phyloP scores from a whole-genome alignment of 2,888 invertebrate genomes.

The Malthinus seriepunctatus region DNA sequence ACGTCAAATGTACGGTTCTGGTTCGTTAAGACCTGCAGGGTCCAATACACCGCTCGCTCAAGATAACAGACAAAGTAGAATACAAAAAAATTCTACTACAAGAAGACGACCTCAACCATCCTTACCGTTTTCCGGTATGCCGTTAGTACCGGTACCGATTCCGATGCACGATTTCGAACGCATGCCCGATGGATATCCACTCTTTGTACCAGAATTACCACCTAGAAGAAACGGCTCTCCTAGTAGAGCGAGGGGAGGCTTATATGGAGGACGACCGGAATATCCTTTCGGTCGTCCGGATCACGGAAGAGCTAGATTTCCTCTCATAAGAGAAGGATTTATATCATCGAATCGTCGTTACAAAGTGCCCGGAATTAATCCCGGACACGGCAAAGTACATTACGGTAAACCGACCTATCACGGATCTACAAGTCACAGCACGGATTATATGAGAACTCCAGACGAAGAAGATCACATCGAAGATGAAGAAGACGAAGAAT shows the following conservation, averaged over 20 bases:
- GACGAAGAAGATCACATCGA: conserved; percentile 36
- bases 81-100: conserved; percentile 14
- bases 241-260: conserved; percentile 35
- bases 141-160: conserved; percentile 35
- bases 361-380: conserved; percentile 29
- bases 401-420: conserved; percentile 31
- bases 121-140: conserved; percentile 23
- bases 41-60: conserved; percentile 52
- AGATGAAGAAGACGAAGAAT: conserved; percentile 42
- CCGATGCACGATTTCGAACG: conserved; percentile 39
- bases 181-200: conserved; percentile 35
- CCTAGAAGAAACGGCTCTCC: conserved; percentile 25
- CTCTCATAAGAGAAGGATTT: conserved; percentile 40
- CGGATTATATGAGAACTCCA: conserved; percentile 43
- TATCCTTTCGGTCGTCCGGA: conserved; percentile 45
- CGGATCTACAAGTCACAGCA: conserved; percentile 25
- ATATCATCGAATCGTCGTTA: conserved; percentile 42
- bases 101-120: conserved; percentile 23
- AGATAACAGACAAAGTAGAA: conserved; percentile 45
- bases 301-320: conserved; percentile 35
- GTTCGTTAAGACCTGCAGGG: conserved; percentile 57
- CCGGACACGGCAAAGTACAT: conserved; percentile 37
- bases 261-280: conserved; percentile 48
- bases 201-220: conserved; percentile 23
- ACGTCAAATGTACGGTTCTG: conserved; percentile 62